Evolutionary conservation across 2,888 invertebrate species (phyloP).

Genomic region (Halictus quadricinctus): DNA sequence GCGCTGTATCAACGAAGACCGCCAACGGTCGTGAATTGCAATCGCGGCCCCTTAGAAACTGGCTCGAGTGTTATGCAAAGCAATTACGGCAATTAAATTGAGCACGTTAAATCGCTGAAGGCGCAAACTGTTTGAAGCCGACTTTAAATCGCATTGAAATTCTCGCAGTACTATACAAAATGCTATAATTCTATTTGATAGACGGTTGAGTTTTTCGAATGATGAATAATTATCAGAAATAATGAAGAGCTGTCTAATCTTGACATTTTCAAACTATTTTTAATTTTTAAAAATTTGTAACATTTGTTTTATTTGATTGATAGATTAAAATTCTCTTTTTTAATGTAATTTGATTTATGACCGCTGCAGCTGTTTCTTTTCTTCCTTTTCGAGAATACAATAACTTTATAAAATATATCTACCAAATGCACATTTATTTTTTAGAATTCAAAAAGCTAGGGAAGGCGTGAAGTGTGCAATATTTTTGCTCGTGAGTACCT

Average conservation of each 20-base stretch:
- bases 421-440: not conserved
- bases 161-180: not conserved
- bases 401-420: not conserved
- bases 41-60: slow-evolving; percentile 7
- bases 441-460: not conserved
- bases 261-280: not conserved
- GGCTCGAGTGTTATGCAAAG: slow-evolving; percentile 34
- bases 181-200: not conserved
- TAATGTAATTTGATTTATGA: no score
- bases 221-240: not conserved
- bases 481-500: not conserved
- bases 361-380: no score
- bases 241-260: not conserved
- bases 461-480: not conserved
- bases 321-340: no score
- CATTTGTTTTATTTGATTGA: not conserved
- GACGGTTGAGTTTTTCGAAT: not conserved
- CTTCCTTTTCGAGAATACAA: not conserved
- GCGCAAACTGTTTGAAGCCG: not conserved
- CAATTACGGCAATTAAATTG: slow-evolving; percentile 43
- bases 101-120: slow-evolving; percentile 23
- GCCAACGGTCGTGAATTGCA: slow-evolving; percentile 11
- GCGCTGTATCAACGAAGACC: slow-evolving; percentile 15
- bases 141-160: not conserved
- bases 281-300: not conserved